Base-by-base conservation (phyloP, 2,113 vertebrate species). In the Gavia stellata region DNA sequence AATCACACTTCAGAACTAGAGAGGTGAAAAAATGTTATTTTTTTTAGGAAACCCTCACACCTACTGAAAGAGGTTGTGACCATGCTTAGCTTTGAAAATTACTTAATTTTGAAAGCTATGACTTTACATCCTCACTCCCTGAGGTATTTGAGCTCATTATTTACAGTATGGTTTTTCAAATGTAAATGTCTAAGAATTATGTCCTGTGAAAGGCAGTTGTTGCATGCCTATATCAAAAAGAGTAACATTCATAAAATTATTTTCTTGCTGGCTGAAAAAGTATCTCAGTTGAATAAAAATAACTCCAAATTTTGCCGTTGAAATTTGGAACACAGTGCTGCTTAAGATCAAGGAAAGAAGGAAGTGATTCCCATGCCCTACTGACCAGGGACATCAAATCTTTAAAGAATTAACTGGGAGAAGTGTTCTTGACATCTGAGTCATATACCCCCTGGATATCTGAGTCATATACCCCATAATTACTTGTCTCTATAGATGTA, bases 1-100 rank as follows among this genome's bases (percentile, higher is more conserved):
- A 71, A 33, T 91, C 74, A 90, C 58, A 47, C 56, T 95, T 96
- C 52, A 94, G 91, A 96, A 80, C n/a, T 62, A 68, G 13, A 34
- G 40, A 16, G 6, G 29, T 82, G 56, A 85, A 87, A 96, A 96
- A 88, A 65, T 3, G 2, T 42, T 71, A 13, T 29, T 89, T 65
- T 72, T 72, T 90, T 94, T 96, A 81, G 63, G 36, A 47, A 92
- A 74, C 17, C 6, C 7, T 94, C 56, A 61, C 45, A 61, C 36
- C 61, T 96, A 90, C 67, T 93, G n/a, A 86, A 92, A 89, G 45
- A 87, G 1, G 3, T 38, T 72, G 33, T 66, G 58, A 77, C 18
- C 23, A 58, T 26, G 12, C 38, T 87, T 49, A 65, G 19, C 36
- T 79, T 85, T 85, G 61, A 79, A 92, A 81, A 72, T 26, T 3